phyloP scores from a whole-genome alignment of 2,888 invertebrate genomes.

The Coelogynopora nodosa region DNA sequence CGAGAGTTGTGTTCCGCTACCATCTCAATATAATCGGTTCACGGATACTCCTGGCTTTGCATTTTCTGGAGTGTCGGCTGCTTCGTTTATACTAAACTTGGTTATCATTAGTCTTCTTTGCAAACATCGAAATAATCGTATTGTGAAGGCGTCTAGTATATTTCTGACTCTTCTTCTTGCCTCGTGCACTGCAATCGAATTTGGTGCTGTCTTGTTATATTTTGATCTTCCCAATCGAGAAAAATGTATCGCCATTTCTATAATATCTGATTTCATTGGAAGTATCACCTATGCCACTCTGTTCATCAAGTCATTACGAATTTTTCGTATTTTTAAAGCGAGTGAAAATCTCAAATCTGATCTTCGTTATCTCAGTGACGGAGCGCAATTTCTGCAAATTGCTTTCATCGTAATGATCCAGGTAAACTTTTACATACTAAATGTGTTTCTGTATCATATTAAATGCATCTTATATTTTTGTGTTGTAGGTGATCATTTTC shows the following conservation, averaged over 20 bases:
- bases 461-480: no score
- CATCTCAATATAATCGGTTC: neutral
- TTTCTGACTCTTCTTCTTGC: neutral
- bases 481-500: no score
- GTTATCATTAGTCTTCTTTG: neutral
- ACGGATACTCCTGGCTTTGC: neutral
- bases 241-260: neutral
- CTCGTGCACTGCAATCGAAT: neutral
- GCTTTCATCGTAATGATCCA: neutral
- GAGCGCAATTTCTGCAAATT: neutral
- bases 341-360: neutral
- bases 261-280: neutral
- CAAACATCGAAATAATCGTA: neutral
- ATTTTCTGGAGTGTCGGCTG: neutral
- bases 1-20: neutral
- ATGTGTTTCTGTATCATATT: no score
- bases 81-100: neutral
- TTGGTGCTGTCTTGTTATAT: neutral
- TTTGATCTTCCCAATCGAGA: neutral
- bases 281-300: neutral
- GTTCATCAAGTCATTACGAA: neutral
- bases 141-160: neutral
- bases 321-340: neutral
- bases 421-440: no score
- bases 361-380: neutral